Conservation (phyloP, 1,140 invertebrate species). For the Elymnias hypermnestra region DNA sequence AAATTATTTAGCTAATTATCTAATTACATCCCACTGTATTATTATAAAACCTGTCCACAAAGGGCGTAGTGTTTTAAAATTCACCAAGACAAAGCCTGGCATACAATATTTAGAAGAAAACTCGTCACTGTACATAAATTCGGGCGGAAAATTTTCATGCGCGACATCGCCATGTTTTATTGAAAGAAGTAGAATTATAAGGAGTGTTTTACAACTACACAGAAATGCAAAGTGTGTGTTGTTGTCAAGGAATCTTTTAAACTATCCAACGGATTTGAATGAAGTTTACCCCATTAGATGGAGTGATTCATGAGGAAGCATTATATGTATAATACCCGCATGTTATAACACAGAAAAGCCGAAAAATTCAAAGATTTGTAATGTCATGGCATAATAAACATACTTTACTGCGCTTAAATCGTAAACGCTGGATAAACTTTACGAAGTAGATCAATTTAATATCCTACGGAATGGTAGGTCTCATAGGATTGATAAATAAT, state of each 20-base stretch:
- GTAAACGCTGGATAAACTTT: too few relatives aligned
- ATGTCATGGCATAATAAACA: too few relatives aligned
- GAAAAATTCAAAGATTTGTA: too few relatives aligned
- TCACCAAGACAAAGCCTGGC: not conserved
- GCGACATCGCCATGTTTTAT: not conserved
- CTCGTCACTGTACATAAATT: not conserved
- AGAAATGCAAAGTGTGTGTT: not conserved
- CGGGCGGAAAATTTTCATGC: not conserved
- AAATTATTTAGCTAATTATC: not conserved
- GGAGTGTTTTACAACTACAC: not conserved
- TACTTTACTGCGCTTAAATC: too few relatives aligned
- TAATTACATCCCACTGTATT: not conserved
- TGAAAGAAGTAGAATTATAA: not conserved
- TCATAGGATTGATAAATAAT: too few relatives aligned
- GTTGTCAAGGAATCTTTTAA: not conserved
- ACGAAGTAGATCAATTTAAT: too few relatives aligned
- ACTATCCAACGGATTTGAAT: too few relatives aligned
- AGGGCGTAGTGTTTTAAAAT: not conserved
- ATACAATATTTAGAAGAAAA: not conserved
- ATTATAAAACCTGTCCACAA: not conserved
- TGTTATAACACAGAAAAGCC: too few relatives aligned
- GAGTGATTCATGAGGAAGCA: too few relatives aligned
- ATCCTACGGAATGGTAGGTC: too few relatives aligned
- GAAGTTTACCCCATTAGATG: too few relatives aligned
- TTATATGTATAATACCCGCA: too few relatives aligned